These are phyloP conservation scores for Disparrhopalites patrizii DNA, from an alignment of 2,888 invertebrate species.

Conservation along the genomic window DNA sequence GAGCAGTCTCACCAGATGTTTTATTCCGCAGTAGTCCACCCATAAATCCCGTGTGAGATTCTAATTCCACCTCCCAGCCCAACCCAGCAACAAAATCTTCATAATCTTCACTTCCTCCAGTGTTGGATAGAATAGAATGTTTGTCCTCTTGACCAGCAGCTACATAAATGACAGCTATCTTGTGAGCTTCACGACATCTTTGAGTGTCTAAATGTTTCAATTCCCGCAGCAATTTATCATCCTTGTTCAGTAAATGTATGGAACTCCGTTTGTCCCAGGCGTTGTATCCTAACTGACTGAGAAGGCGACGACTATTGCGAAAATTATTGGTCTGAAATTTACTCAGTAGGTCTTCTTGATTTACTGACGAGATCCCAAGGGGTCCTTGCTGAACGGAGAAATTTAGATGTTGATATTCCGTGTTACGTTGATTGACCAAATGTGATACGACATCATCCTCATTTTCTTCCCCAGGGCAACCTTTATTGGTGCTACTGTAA, in stretches of 20 bases:
- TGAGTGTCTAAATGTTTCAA: conserved; percentile 89
- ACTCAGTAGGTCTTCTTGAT: not conserved
- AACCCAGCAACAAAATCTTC: conserved; percentile 75
- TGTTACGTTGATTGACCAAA: conserved; percentile 75
- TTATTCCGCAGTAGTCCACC: conserved; percentile 90
- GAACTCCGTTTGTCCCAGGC: conserved; percentile 83
- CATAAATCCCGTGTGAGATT: conserved; percentile 89
- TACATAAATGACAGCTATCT: conserved; percentile 96
- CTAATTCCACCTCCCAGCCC: conserved; percentile 82
- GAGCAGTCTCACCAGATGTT: conserved; percentile 86
- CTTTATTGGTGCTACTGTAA: conserved; percentile 62
- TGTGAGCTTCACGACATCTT: conserved; percentile 89
- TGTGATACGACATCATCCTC: conserved; percentile 83
- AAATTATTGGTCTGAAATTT: conserved; percentile 54
- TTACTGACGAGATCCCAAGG: conserved; percentile 2
- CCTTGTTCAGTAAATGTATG: conserved; percentile 79
- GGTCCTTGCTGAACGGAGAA: too few relatives aligned
- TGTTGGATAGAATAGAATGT: conserved; percentile 85
- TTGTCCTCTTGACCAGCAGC: conserved; percentile 94
- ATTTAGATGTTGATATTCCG: conserved; percentile 71
- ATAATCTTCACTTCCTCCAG: conserved; percentile 86
- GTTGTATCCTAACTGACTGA: conserved; percentile 84
- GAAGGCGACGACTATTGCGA: conserved; percentile 79
- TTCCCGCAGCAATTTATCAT: conserved; percentile 83
- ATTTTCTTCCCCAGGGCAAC: conserved; percentile 67